phyloP scores from a whole-genome alignment of 2,113 vertebrate species.

The Harpagus bidentatus region DNA sequence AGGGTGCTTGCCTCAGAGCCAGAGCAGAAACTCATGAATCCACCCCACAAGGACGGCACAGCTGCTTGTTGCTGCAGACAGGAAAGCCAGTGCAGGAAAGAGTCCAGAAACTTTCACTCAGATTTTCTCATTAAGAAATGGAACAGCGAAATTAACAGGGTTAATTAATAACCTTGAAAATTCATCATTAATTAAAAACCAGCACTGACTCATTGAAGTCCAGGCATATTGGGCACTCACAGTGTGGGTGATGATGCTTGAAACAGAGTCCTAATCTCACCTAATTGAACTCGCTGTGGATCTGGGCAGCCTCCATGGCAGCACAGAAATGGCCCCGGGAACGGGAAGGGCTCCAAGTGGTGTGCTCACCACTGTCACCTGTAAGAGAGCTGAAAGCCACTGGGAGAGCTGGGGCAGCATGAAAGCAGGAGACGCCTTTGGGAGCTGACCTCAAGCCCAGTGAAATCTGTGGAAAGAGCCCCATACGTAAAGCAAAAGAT shows the following conservation, averaged over 20 bases:
- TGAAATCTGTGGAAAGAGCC: neutral
- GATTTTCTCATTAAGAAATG: neutral
- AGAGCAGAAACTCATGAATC: neutral
- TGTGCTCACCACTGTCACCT: neutral
- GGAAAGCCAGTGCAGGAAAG: neutral
- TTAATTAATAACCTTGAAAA: slow-evolving; percentile 11
- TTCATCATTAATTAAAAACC: neutral
- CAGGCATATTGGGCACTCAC: neutral
- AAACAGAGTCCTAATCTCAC: neutral
- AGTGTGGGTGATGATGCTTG: neutral
- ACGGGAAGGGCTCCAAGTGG: neutral
- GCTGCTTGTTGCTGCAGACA: neutral
- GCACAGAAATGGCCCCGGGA: neutral
- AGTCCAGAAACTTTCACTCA: neutral
- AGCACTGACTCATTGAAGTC: neutral
- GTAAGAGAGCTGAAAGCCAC: neutral
- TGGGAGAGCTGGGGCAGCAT: neutral
- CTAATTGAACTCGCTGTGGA: accelerated
- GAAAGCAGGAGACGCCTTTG: neutral
- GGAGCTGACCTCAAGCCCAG: neutral
- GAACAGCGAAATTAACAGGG: neutral
- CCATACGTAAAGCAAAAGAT: neutral
- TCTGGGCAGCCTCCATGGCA: neutral
- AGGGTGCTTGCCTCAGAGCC: accelerated
- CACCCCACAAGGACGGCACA: accelerated